Percentiles rank a stretch among this genome's conserved stretches.
Conservation (phyloP, 2,797 vertebrate genomes). For the Sebastes ruberrimus region DNA sequence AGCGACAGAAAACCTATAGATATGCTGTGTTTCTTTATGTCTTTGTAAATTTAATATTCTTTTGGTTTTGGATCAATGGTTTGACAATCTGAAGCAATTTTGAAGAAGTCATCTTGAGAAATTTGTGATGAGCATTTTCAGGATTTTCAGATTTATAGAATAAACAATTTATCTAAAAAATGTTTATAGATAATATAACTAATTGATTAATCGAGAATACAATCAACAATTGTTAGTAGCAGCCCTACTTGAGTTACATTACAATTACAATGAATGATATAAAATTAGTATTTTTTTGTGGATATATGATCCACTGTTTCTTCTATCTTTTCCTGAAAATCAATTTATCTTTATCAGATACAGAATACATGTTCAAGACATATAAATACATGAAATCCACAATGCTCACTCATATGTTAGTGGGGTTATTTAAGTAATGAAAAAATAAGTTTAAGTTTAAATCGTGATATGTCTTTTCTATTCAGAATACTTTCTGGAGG, state of each 20-base stretch:
- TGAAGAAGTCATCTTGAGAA: background rate
- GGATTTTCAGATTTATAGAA: background rate
- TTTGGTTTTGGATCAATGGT: background rate
- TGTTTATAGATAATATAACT: no score
- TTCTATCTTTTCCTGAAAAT: background rate
- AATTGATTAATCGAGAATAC: no score
- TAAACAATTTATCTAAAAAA: background rate
- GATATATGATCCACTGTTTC: background rate
- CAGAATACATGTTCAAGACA: background rate
- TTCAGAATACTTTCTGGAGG: slow-evolving; percentile 88
- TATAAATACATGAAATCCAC: background rate
- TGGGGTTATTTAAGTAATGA: background rate
- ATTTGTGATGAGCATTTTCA: background rate
- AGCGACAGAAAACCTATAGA: background rate
- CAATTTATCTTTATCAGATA: background rate
- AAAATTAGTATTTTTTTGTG: background rate
- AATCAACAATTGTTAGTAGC: no score
- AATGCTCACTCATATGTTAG: background rate
- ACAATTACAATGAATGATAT: background rate
- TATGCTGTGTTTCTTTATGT: background rate
- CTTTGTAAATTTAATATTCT: background rate
- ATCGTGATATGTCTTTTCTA: background rate
- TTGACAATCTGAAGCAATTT: background rate
- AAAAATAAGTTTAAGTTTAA: background rate
- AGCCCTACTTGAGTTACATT: background rate